Evolutionary conservation across 2,797 vertebrate genomes (phyloP), one percentile per base, ranked within the genome.

Genomic region (Poeciliopsis paucimaculata): DNA sequence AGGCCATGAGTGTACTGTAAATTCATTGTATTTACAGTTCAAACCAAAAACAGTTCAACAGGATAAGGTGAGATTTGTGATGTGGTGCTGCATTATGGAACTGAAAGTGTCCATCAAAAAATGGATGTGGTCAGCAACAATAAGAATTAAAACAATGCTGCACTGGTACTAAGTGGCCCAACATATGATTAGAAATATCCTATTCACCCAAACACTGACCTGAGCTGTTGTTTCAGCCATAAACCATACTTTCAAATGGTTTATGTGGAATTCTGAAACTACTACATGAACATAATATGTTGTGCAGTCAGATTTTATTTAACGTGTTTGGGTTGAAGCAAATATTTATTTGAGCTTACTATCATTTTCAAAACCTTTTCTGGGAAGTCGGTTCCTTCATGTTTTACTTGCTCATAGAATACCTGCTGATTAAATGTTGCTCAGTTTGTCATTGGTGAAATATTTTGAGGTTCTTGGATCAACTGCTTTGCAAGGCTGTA

Each of bases 401-500:
- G 75, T 79, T 79, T 51, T 78, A 80, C 28, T 73, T 78, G 39
- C 43, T 73, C 1, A 11, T 70, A 73, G 23, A 60, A 2, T 62
- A 0, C 51, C 18, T n/a, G 2, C 26, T 66, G 80, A 31, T 26
- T 49, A 55, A 72, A 10, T 23, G 66, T 74, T 78, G 45, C 13
- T n/a, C 60, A 13, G 80, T 47, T 76, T 53, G 11, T 84, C 31
- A 76, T 72, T 18, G 62, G 57, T 77, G 45, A 9, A 78, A 73
- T 77, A 7, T 18, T 71, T 45, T 73, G 72, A 72, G 78, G 78
- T 81, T 77, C 70, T 73, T 64, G 74, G 31, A 81, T 16, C 72
- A 72, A 83, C 84, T 77, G 49, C 62, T 68, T 66, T 41, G 7
- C 62, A 79, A 72, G 78, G 43, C 68, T 79, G 74, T 84, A 76